Evolutionary conservation across 2,797 vertebrate genomes (phyloP).

Genomic region (Scomberomorus guttatus): DNA sequence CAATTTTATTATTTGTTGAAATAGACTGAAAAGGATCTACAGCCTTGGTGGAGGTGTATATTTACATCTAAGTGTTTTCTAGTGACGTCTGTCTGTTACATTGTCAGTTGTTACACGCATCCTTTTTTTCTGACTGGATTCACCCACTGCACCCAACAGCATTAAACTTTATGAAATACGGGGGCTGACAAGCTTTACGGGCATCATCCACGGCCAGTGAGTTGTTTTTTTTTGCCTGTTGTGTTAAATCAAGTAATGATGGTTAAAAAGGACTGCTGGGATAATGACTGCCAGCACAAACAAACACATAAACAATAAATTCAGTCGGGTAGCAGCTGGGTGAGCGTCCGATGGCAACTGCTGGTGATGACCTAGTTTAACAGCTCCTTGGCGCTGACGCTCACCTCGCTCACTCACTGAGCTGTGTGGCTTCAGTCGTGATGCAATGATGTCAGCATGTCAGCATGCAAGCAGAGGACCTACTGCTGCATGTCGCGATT

Average conservation of each 20-base stretch:
- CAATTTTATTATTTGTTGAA: background rate
- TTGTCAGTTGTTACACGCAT: background rate
- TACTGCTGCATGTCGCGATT: slow-evolving; percentile 38
- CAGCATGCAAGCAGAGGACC: slow-evolving; percentile 71
- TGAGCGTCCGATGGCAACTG: slow-evolving; percentile 61
- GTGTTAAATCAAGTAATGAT: slow-evolving; percentile 28
- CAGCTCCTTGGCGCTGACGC: slow-evolving; percentile 62
- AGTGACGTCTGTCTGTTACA: background rate
- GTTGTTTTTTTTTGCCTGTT: slow-evolving; percentile 18
- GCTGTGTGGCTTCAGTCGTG: slow-evolving; percentile 62
- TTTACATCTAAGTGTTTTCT: background rate
- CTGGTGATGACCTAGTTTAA: slow-evolving; percentile 78
- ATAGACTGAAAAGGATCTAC: background rate
- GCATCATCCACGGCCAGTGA: background rate
- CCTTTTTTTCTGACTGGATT: slow-evolving; percentile 3
- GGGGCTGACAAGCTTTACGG: background rate
- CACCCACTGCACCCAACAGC: slow-evolving; percentile 15
- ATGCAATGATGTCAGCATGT: slow-evolving; percentile 70
- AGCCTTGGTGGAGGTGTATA: background rate
- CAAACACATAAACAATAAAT: slow-evolving; percentile 60
- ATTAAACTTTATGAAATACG: background rate
- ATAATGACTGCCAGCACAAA: slow-evolving; percentile 51
- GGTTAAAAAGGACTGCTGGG: slow-evolving; percentile 34
- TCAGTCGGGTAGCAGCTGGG: slow-evolving; percentile 61
- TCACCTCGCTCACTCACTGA: slow-evolving; percentile 45